Base-by-base conservation (phyloP, 2,888 invertebrate genomes). In the Theretra japonica region DNA sequence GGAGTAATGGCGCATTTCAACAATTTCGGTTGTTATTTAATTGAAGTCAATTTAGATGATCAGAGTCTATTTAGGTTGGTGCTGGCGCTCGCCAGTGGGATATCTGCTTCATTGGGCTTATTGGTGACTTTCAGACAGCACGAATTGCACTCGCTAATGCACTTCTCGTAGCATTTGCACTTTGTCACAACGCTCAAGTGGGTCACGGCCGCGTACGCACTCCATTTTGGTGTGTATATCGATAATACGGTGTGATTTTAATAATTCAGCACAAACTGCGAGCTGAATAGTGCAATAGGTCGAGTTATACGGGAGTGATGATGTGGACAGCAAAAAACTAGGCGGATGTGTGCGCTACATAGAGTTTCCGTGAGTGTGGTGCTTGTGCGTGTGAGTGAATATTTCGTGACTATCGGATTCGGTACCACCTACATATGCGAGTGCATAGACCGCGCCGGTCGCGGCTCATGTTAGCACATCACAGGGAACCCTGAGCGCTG, bases 21-120 rank as follows among this genome's bases (percentile, higher is more conserved):
- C 94, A 94, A 94, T 94, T 94, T 94, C 94, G 94, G 94, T 94
- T 94, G 94, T 94, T 94, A 94, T 94, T 94, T 94, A 94, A 94
- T 94, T 94, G 94, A 94, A 94, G 94, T 94, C 94, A 94, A 94
- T 94, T 94, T 94, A 94, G 94, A 94, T 94, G 94, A 94, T 94
- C 94, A 94, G 94, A 94, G 93, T 94, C 94, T 94, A 94, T 94
- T 94, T 94, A 94, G 94, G 94, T 93, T 94, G 94, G 92, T 93
- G 93, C 93, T 93, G 94, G 92, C 92, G 89, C 90, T 92, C 93
- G 93, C 88, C 92, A 91, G 87, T 91, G 94, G 93, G 94, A 93
- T 93, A 93, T 91, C 94, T 92, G 91, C 94, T 93, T 94, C 94
- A 94, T 94, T 94, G 94, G 94, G 93, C 90, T 94, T 92, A 94